phyloP scores from a whole-genome alignment of 2,797 vertebrate genomes.

The Eulemur coronatus region DNA sequence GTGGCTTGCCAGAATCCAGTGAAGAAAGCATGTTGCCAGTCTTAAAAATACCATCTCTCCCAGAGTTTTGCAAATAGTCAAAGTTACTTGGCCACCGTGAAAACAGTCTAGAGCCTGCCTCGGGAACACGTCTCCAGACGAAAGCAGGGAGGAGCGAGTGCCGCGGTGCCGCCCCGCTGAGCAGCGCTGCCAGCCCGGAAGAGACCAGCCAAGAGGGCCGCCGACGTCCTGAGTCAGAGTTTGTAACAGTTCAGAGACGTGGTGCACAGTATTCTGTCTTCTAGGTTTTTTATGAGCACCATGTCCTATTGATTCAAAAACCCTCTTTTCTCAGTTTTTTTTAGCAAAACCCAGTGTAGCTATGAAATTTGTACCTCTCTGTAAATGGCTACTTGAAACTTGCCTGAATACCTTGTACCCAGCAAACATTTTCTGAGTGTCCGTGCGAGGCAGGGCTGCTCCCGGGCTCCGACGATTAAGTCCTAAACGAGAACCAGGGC shows the following conservation, averaged over 20 bases:
- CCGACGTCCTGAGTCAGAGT: not conserved
- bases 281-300: not conserved
- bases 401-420: not conserved
- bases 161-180: not conserved
- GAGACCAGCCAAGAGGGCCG: not conserved
- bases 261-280: not conserved
- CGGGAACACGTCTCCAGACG: not conserved
- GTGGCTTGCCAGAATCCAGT: constrained; percentile 27
- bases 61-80: constrained; percentile 51
- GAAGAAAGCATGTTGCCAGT: not conserved
- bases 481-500: not conserved
- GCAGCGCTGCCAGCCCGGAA: not conserved
- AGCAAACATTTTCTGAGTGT: not conserved
- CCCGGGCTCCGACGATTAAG: not conserved
- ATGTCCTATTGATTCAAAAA: constrained; percentile 5
- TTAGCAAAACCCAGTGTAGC: not conserved
- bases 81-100: constrained; percentile 32
- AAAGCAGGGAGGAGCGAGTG: not conserved
- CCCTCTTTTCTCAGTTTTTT: not conserved
- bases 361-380: not conserved
- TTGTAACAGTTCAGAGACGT: not conserved
- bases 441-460: not conserved
- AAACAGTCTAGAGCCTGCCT: constrained; percentile 10
- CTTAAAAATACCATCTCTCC: constrained; percentile 48
- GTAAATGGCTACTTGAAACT: not conserved